Base-by-base conservation (phyloP, 1,140 invertebrate species). In the Halotydeus destructor region DNA sequence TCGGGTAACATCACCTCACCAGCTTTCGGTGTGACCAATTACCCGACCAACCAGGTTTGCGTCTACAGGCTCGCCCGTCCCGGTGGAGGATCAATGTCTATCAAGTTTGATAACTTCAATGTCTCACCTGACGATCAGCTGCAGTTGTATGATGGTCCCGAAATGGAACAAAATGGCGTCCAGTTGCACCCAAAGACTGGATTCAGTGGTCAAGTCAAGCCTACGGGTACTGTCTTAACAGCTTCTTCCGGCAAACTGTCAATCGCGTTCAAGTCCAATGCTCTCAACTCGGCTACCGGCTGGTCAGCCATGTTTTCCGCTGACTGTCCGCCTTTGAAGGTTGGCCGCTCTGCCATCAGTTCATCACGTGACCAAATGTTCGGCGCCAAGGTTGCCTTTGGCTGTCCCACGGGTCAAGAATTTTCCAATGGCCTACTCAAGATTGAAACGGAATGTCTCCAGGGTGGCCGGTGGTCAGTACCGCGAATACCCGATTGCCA, bases 401-500 rank as follows among this genome's bases (percentile, higher is more conserved):
- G 80, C 6, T 94, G 88, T 60, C 84, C 85, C 1, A 66, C 76
- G 54, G 88, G 88, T 25, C 83, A 89, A 64, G 85, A 93, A 63
- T 93, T 94, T 59, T 78, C 81, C 16, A 91, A 81, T 40, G 59
- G 60, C 3, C 78, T 79, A 57, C 63, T 70, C 33, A 72, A 75
- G 54, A 76, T 89, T 47, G 72, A 74, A 5, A 85, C 82, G 1
- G 71, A 79, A 60, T 91, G 84, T 65, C 59, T 76, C 50, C 75
- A 74, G 50, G 80, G 85, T 52, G 88, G 88, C 39, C 78, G 83
- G 55, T 94, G 88, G 88, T 86, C 81, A 12, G 70, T 80, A 19
- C 75, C 72, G 26, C 84, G 85, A 55, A 86, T 94, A 55, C 86
- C 88, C 3, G 76, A 77, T 56, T 96, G 88, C 62, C 88, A 94